A percentile compares a stretch with the other conserved stretches of the same genome.
Evolutionary conservation across 2,797 vertebrate genomes (phyloP).

Genomic region (Mastacembelus armatus): DNA sequence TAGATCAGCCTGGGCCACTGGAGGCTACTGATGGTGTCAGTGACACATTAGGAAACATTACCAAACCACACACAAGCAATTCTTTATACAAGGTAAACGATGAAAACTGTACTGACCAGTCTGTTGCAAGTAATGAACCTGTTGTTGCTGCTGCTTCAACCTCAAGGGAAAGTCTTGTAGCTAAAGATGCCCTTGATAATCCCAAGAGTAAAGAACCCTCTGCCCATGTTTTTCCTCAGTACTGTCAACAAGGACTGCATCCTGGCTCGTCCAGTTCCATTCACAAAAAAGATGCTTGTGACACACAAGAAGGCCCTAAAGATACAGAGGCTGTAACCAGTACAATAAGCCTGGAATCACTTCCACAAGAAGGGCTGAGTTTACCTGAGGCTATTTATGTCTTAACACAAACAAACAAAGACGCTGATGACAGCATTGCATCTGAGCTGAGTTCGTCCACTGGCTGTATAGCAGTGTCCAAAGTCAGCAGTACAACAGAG

Average conservation of each 20-base stretch:
- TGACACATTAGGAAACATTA: neutral
- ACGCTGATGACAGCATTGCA: neutral
- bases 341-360: conserved; percentile 69
- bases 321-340: conserved; percentile 80
- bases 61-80: neutral
- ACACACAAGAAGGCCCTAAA: conserved; percentile 34
- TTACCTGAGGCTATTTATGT: conserved; percentile 66
- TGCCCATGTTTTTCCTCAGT: conserved; percentile 3
- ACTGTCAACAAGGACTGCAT: conserved; percentile 9
- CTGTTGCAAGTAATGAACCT: neutral
- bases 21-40: neutral
- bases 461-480: conserved; percentile 51
- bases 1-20: neutral
- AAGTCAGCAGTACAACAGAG: conserved; percentile 72
- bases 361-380: conserved; percentile 70
- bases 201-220: conserved; percentile 8
- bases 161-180: neutral
- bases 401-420: conserved; percentile 51
- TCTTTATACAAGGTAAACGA: neutral
- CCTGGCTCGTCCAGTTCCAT: conserved; percentile 21
- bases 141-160: neutral
- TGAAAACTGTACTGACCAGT: neutral
- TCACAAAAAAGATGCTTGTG: conserved; percentile 12
- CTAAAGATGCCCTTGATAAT: neutral
- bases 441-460: conserved; percentile 41